phyloP scores from a whole-genome alignment of 2,113 vertebrate species.

The Chelonoidis abingdonii region DNA sequence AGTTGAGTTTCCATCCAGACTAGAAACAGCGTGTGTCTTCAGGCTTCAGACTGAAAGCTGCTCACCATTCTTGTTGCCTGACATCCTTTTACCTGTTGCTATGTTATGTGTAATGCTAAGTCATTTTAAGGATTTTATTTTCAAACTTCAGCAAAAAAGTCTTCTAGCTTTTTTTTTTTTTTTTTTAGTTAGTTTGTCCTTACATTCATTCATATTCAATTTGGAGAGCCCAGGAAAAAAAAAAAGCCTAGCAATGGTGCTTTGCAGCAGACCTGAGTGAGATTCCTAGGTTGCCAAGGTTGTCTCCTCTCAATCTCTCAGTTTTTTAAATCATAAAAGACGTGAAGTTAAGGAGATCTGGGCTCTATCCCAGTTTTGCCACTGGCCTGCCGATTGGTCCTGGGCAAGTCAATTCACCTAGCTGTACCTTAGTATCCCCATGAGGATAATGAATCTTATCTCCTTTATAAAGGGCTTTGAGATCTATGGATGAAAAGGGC shows the following conservation, averaged over 20 bases:
- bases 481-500: not conserved
- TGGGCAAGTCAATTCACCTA: fast-evolving
- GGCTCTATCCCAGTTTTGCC: not conserved
- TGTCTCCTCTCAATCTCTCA: fast-evolving
- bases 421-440: not conserved
- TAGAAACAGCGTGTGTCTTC: not conserved
- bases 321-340: not conserved
- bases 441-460: not conserved
- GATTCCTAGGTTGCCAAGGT: not conserved
- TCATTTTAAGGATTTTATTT: not conserved
- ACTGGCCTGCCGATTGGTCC: fast-evolving
- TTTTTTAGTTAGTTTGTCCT: not conserved
- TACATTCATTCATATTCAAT: not conserved
- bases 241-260: not conserved
- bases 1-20: not conserved
- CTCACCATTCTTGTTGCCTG: not conserved
- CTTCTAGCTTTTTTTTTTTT: not conserved
- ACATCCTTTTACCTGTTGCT: not conserved
- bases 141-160: not conserved
- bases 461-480: not conserved
- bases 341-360: fast-evolving
- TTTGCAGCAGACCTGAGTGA: not conserved
- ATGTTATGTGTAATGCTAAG: not conserved
- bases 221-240: not conserved
- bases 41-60: not conserved